Evolutionary conservation across 2,888 invertebrate genomes (phyloP).

Genomic region (Hydrotaea cyrtoneurina): DNA sequence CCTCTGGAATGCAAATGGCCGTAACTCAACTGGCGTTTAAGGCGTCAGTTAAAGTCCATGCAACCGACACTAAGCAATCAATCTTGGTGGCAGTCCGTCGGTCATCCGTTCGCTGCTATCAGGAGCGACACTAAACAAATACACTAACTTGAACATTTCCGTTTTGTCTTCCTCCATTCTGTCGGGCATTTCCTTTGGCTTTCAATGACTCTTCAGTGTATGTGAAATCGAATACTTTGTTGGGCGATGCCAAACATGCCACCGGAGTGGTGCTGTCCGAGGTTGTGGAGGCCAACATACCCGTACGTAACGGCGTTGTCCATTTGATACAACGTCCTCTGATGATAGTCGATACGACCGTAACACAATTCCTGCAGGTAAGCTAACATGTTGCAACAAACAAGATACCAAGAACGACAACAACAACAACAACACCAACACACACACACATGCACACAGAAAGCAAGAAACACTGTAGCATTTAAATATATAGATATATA

Average conservation of each 20-base stretch:
- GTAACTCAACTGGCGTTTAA: too few relatives aligned
- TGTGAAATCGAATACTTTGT: slow-evolving; percentile 91
- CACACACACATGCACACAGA: slow-evolving; percentile 7
- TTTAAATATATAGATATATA: neutral
- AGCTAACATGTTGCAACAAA: slow-evolving; percentile 75
- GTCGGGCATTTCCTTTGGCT: neutral
- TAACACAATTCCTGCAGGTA: slow-evolving; percentile 93
- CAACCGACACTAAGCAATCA: too few relatives aligned
- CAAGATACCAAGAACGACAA: slow-evolving; percentile 5
- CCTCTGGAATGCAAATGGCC: too few relatives aligned
- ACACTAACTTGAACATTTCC: neutral
- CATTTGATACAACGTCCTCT: slow-evolving; percentile 95
- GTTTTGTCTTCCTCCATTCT: neutral
- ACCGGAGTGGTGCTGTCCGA: slow-evolving; percentile 93
- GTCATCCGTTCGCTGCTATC: too few relatives aligned
- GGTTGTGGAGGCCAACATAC: slow-evolving; percentile 94
- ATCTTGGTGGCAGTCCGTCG: too few relatives aligned
- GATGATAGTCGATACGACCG: slow-evolving; percentile 94
- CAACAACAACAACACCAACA: slow-evolving; percentile 36
- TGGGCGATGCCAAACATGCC: slow-evolving; percentile 89
- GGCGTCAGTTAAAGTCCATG: neutral
- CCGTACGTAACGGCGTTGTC: slow-evolving; percentile 94
- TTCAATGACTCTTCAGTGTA: slow-evolving; percentile 82
- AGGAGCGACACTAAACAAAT: too few relatives aligned
- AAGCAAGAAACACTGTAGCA: neutral